Evolutionary conservation across 2,113 vertebrate species (phyloP).

Genomic region (Coturnix japonica): DNA sequence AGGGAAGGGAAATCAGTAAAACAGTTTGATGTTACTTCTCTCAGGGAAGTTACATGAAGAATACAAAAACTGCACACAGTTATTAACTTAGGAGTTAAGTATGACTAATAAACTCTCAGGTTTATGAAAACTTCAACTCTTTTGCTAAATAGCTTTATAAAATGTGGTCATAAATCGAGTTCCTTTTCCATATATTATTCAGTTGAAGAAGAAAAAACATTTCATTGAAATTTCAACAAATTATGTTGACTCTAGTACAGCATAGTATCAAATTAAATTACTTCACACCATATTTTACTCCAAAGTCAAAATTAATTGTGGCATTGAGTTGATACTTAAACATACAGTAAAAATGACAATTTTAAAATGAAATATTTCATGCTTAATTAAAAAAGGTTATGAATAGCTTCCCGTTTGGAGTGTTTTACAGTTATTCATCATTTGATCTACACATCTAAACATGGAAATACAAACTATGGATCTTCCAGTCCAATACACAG

Average conservation of each 20-base stretch:
- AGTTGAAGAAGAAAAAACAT: neutral
- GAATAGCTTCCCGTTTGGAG: constrained; percentile 59
- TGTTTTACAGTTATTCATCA: constrained; percentile 44
- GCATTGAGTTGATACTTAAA: constrained; percentile 68
- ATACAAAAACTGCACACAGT: neutral
- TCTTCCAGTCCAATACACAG: constrained; percentile 63
- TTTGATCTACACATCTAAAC: constrained; percentile 74
- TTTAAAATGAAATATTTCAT: constrained; percentile 73
- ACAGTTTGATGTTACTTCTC: neutral
- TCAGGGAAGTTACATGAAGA: neutral
- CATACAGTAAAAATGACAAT: constrained; percentile 66
- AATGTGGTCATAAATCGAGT: neutral
- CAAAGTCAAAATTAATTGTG: constrained; percentile 58
- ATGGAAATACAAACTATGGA: constrained; percentile 36
- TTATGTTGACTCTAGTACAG: neutral
- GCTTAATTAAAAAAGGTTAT: constrained; percentile 73
- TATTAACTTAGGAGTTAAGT: constrained; percentile 1
- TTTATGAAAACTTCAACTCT: neutral
- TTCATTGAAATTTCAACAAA: constrained; percentile 14
- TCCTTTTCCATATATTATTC: neutral
- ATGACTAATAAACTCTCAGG: neutral
- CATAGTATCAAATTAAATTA: constrained; percentile 12
- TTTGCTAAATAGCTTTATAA: neutral
- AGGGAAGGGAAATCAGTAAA: neutral
- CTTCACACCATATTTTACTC: constrained; percentile 50